phyloP scores from a whole-genome alignment of 1,140 invertebrate genomes.

The Heliconius himera region DNA sequence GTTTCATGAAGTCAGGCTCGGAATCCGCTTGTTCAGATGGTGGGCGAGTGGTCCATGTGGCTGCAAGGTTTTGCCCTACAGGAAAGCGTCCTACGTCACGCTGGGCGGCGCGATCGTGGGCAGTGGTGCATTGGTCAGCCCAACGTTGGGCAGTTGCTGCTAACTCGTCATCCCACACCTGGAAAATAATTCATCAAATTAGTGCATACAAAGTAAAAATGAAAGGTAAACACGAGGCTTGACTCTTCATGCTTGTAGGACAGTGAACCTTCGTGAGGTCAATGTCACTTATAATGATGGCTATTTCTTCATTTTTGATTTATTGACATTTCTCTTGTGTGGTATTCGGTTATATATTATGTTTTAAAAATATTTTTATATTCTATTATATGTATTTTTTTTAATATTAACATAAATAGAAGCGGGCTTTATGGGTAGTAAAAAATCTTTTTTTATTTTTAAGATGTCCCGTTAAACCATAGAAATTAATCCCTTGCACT shows the following conservation, averaged over 20 bases:
- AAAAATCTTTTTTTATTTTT: background rate
- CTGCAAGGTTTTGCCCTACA: slow-evolving; percentile 92
- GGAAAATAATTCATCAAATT: slow-evolving; percentile 17
- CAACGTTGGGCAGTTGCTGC: slow-evolving; percentile 90
- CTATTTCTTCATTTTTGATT: slow-evolving; percentile 33
- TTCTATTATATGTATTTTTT: slow-evolving; percentile 17
- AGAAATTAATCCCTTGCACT: slow-evolving; percentile 9
- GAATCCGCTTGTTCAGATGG: slow-evolving; percentile 82
- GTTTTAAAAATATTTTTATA: background rate
- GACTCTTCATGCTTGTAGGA: slow-evolving; percentile 25
- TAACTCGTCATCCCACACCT: slow-evolving; percentile 94
- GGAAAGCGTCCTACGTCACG: slow-evolving; percentile 86
- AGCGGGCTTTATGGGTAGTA: background rate
- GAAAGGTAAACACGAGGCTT: slow-evolving; percentile 31
- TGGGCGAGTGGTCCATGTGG: slow-evolving; percentile 88
- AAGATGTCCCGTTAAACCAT: slow-evolving; percentile 22
- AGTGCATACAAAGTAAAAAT: slow-evolving; percentile 21
- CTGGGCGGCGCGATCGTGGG: slow-evolving; percentile 85
- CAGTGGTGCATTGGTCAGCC: slow-evolving; percentile 89
- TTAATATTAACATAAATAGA: background rate
- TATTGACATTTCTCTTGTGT: slow-evolving; percentile 5
- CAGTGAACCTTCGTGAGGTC: slow-evolving; percentile 43
- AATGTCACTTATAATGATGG: slow-evolving; percentile 35
- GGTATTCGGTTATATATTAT: background rate
- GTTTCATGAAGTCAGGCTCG: slow-evolving; percentile 87